Conservation (phyloP, 2,888 invertebrate genomes). For the Drosophila demipolita region DNA sequence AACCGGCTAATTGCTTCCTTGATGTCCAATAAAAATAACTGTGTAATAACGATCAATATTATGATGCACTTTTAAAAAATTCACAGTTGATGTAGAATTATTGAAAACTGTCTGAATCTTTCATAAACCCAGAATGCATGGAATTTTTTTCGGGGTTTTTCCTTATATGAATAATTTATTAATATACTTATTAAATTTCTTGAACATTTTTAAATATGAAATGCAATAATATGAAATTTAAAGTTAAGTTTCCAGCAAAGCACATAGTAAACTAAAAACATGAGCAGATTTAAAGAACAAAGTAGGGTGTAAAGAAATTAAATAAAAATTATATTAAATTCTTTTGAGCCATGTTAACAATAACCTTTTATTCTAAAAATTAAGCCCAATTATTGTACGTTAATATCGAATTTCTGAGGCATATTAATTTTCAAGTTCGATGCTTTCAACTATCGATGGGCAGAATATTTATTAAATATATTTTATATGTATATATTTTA, state of each 20-base stretch:
- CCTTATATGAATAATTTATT: background rate
- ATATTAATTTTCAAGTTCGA: background rate
- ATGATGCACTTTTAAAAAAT: background rate
- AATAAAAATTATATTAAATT: background rate
- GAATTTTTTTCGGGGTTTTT: background rate
- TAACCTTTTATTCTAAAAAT: background rate
- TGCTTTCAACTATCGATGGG: background rate
- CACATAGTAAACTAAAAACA: too few species aligned
- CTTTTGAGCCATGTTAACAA: background rate
- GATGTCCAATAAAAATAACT: slow-evolving; percentile 31
- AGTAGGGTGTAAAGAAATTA: too few species aligned
- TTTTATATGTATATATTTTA: background rate
- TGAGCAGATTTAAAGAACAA: too few species aligned
- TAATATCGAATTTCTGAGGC: background rate
- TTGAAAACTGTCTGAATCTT: background rate
- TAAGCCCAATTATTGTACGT: too few species aligned
- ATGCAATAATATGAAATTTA: background rate
- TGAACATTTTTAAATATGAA: background rate
- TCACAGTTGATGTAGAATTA: background rate
- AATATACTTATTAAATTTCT: background rate
- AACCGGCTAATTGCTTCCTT: slow-evolving; percentile 68
- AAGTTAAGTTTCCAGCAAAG: background rate
- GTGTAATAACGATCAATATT: slow-evolving; percentile 41
- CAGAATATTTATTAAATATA: background rate
- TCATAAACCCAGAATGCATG: background rate